Base-by-base conservation (phyloP, 2,797 vertebrate genomes). In the Dicrostonyx torquatus region DNA sequence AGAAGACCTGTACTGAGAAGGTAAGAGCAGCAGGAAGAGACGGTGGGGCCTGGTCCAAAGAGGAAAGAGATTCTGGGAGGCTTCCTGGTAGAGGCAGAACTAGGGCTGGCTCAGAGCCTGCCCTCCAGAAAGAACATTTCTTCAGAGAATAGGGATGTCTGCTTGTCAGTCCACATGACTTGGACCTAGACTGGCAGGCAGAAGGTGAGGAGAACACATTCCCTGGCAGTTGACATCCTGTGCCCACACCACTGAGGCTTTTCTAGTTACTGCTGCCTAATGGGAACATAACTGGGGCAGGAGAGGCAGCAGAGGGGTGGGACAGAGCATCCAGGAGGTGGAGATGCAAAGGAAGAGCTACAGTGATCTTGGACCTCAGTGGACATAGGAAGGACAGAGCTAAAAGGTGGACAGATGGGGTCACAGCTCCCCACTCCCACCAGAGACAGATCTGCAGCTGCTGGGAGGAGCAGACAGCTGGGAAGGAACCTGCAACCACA, bases 391-490 rank as follows among this genome's bases (percentile, higher is more conserved):
- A 58, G 85, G 72, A 37, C 53, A 53, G 12, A 94, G 60, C 73
- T 7, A 50, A 66, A 7, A 72, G 26, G n/a, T 24, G 45, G 26
- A 18, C n/a, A 70, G 45, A 50, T 17, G 11, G 70, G 26, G 55
- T 68, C 37, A 14, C 66, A 37, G 45, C 83, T 78, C 76, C 26
- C 50, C 70, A 82, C 82, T 66, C 22, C 64, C 45, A 45, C 70
- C 22, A 85, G 60, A 78, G 43, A 55, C 5, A 1, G 60, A 2
- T n/a, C 79, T 24, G 34, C 91, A 95, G 94, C 89, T 97, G 95
- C 75, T 8, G 18, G 85, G 64, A 92, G 45, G 10, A 53, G 34
- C 53, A 77, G 68, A 50, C 77, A 92, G 91, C 90, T 77, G 90
- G 80, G 55, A 77, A 80, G 62, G 4, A 91, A 53, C 84, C 95